A percentile compares a stretch with the other conserved stretches of the same genome.
These are phyloP conservation scores for Catocala sponsa DNA, from an alignment of 2,888 invertebrate species.

Conservation along the genomic window DNA sequence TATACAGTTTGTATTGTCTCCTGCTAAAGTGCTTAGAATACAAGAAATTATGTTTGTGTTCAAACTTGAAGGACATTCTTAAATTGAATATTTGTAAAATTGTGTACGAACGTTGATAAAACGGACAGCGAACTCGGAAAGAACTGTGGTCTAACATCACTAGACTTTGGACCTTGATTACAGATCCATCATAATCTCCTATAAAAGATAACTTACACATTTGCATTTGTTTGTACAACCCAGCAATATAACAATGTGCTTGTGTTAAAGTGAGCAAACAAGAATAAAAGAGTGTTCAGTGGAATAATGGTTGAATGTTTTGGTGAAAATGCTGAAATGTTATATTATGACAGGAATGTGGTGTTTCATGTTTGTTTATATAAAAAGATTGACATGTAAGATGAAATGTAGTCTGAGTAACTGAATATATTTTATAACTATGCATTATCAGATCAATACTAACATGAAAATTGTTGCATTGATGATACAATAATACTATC, in stretches of 20 bases:
- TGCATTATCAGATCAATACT: too few species aligned
- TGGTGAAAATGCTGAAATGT: too few species aligned
- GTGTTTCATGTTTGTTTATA: too few species aligned
- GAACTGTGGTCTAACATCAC: constrained; percentile 11
- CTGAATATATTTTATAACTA: too few species aligned
- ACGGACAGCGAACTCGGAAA: not conserved
- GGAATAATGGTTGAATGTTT: too few species aligned
- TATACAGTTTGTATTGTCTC: not conserved
- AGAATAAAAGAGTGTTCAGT: not conserved
- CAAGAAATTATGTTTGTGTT: constrained; percentile 23
- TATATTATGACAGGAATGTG: too few species aligned
- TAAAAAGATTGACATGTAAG: too few species aligned
- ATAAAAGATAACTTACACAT: constrained; percentile 30
- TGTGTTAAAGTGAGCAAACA: not conserved
- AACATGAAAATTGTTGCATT: too few species aligned
- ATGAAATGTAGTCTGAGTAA: too few species aligned
- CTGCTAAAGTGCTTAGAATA: constrained; percentile 13
- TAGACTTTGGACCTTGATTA: constrained; percentile 47
- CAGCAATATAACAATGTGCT: not conserved
- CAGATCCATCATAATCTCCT: constrained; percentile 33
- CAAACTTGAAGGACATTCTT: constrained; percentile 14
- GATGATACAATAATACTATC: too few species aligned
- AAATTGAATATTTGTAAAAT: not conserved
- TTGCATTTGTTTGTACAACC: not conserved
- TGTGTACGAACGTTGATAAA: not conserved